A percentile compares a stretch with the other conserved stretches of the same genome.
phyloP scores from a whole-genome alignment of 2,113 vertebrate species.

The Odocoileus virginianus region DNA sequence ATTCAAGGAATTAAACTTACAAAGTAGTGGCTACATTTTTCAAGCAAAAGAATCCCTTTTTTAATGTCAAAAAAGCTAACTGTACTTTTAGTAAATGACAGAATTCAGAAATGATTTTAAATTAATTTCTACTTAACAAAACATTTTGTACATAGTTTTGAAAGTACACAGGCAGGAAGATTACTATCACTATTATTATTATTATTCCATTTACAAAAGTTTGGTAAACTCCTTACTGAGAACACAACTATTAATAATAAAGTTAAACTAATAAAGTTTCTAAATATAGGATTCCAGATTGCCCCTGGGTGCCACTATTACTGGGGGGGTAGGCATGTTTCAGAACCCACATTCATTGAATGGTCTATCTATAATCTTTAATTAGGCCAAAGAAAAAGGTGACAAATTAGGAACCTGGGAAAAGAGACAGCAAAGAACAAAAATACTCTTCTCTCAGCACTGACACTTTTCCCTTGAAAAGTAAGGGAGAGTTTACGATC shows the following conservation, averaged over 20 bases:
- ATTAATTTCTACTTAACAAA: neutral
- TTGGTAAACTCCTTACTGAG: neutral
- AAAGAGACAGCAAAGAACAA: neutral
- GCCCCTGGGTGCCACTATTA: neutral
- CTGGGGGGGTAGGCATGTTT: neutral
- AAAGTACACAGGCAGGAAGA: neutral
- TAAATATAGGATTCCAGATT: neutral
- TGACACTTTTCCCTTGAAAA: neutral
- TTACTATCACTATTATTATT: neutral
- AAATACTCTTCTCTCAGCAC: neutral
- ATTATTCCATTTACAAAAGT: constrained; percentile 13
- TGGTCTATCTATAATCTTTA: neutral
- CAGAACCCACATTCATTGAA: neutral
- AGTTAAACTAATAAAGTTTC: neutral
- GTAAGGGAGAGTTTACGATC: neutral
- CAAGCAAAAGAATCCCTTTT: neutral
- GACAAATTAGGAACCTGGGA: neutral
- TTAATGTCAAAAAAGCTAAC: neutral
- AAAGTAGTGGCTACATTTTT: neutral
- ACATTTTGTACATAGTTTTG: neutral
- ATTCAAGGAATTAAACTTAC: neutral
- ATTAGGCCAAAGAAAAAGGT: neutral
- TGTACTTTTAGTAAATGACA: neutral
- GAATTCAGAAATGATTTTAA: neutral
- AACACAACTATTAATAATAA: neutral